Evolutionary conservation across 2,113 vertebrate species (phyloP).

Genomic region (Marcusenius ussheri): DNA sequence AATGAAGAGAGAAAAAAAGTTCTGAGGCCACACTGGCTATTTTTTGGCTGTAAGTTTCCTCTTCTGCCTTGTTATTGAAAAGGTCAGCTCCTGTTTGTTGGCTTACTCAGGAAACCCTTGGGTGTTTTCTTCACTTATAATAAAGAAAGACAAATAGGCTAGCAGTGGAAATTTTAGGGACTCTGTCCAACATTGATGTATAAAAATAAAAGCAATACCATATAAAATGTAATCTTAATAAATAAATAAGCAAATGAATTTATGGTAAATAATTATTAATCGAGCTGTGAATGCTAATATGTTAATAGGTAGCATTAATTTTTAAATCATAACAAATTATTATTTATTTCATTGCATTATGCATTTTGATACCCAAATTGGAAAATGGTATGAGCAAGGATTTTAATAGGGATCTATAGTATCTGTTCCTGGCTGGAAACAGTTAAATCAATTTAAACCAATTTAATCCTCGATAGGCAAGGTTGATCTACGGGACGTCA

Average conservation of each 20-base stretch:
- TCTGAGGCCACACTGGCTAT: not conserved
- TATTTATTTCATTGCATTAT: not conserved
- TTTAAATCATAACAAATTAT: not conserved
- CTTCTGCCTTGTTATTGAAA: conserved; percentile 19
- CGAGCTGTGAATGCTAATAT: not conserved
- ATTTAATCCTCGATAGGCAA: too few species aligned
- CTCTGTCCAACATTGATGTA: not conserved
- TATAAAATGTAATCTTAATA: not conserved
- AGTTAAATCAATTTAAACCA: not conserved
- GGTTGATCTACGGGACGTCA: too few species aligned
- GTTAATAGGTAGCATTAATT: not conserved
- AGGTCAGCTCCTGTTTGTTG: not conserved
- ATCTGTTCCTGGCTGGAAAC: not conserved
- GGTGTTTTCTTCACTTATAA: conserved; percentile 7
- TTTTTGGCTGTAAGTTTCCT: not conserved
- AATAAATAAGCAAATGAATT: not conserved
- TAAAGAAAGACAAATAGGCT: not conserved
- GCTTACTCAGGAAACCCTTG: not conserved
- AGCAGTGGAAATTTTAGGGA: not conserved
- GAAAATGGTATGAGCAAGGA: not conserved
- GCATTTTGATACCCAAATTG: not conserved
- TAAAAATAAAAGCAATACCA: not conserved
- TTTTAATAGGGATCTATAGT: not conserved
- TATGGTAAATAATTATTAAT: not conserved
- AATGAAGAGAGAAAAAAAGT: not conserved